Evolutionary conservation across 2,797 vertebrate species (phyloP).

Genomic region (Lepidocolaptes lacrymiger): DNA sequence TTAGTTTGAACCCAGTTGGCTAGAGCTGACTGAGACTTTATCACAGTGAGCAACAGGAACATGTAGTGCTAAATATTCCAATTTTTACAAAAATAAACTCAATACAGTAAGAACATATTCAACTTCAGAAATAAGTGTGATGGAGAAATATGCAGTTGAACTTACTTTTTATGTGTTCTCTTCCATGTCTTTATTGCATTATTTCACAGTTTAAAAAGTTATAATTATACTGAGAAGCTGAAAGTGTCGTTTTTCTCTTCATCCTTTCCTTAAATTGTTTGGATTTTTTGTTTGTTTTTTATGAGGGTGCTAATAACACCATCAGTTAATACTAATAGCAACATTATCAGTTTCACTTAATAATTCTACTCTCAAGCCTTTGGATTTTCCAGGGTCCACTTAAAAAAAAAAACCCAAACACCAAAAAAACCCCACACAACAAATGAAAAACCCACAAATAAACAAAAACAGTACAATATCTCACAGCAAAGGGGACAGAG

Average conservation of each 20-base stretch:
- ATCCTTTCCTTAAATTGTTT: neutral
- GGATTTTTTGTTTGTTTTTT: neutral
- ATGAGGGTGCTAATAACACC: neutral
- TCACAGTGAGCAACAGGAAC: neutral
- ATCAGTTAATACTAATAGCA: neutral
- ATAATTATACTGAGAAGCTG: neutral
- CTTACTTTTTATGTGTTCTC: neutral
- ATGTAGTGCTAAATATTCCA: conserved; percentile 1
- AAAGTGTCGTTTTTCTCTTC: neutral
- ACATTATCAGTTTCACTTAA: neutral
- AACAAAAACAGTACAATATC: neutral
- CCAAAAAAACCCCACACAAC: neutral
- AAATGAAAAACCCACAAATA: neutral
- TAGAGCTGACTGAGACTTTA: conserved; percentile 40
- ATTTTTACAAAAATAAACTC: conserved; percentile 34
- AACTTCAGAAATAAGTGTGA: neutral
- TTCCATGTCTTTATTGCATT: neutral
- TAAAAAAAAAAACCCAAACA: neutral
- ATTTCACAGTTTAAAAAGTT: neutral
- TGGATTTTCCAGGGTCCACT: neutral
- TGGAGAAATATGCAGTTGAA: neutral
- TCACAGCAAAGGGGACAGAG: neutral
- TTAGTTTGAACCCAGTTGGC: conserved; percentile 40
- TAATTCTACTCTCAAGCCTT: neutral
- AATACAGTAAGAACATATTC: neutral